These are phyloP conservation scores for Cephus sareptanus DNA, from an alignment of 2,888 invertebrate species.

Conservation along the genomic window DNA sequence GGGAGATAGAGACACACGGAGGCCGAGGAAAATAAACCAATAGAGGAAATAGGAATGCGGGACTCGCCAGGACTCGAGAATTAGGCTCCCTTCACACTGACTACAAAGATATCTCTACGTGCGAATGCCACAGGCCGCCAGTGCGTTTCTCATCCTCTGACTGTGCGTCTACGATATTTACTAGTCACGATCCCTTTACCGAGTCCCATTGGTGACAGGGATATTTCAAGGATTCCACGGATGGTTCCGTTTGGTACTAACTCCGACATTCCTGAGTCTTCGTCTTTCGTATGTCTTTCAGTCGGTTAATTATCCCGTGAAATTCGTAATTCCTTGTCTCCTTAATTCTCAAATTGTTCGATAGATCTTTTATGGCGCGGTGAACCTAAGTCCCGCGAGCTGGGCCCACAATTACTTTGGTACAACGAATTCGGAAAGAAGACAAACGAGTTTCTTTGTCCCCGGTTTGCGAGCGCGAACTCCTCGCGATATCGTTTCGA, in stretches of 20 bases:
- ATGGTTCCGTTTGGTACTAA: neutral
- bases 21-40: slow-evolving; percentile 40
- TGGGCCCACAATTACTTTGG: neutral
- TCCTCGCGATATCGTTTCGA: neutral
- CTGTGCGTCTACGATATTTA: neutral
- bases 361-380: neutral
- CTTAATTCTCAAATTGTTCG: neutral
- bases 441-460: neutral
- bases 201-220: neutral
- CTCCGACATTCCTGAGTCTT: neutral
- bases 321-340: neutral
- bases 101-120: slow-evolving; percentile 7
- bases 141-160: neutral
- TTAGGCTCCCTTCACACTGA: slow-evolving; percentile 33
- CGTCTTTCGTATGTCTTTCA: neutral
- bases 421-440: neutral
- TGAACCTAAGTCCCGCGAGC: neutral
- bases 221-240: neutral
- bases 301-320: neutral
- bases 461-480: neutral
- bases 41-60: slow-evolving; percentile 43
- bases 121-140: neutral
- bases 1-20: slow-evolving; percentile 42
- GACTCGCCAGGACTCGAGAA: slow-evolving; percentile 28
- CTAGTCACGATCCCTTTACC: neutral